Conservation (phyloP, 2,797 vertebrate species). For the Brachymystax lenok region DNA sequence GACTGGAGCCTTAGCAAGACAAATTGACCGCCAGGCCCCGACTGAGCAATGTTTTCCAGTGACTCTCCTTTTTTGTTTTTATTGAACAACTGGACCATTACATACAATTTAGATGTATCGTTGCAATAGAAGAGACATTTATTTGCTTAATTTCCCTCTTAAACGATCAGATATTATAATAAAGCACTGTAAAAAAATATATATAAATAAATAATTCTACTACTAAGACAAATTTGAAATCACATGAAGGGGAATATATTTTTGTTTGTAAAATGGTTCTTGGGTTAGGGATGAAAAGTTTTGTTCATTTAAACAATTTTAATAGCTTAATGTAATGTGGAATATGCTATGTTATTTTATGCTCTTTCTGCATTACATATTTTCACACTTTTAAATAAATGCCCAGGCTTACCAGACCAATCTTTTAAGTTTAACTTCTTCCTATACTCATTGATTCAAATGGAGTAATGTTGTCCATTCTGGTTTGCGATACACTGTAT, state of each 20-base stretch:
- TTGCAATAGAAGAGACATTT: constrained; percentile 68
- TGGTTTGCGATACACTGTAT: constrained; percentile 42
- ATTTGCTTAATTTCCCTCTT: constrained; percentile 47
- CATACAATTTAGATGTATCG: constrained; percentile 71
- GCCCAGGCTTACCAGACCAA: constrained; percentile 48
- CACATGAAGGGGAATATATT: constrained; percentile 70
- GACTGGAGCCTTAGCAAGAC: constrained; percentile 63
- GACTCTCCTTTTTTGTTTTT: constrained; percentile 63
- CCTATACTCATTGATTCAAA: constrained; percentile 51
- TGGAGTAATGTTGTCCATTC: constrained; percentile 21
- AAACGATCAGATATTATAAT: constrained; percentile 76
- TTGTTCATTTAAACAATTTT: constrained; percentile 55
- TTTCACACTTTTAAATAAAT: constrained; percentile 64
- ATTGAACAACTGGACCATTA: constrained; percentile 74
- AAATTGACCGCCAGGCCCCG: constrained; percentile 18
- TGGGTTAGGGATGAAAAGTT: constrained; percentile 63
- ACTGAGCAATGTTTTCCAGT: constrained; percentile 43
- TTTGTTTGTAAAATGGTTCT: constrained; percentile 77
- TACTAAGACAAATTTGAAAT: constrained; percentile 65
- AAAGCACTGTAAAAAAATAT: constrained; percentile 76
- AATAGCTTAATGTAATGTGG: constrained; percentile 65
- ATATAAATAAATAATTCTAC: constrained; percentile 66
- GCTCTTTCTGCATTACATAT: constrained; percentile 56
- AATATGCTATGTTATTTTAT: constrained; percentile 76
- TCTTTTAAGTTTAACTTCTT: constrained; percentile 37